Percentiles rank a stretch among this genome's conserved stretches.
Conservation (phyloP, 2,797 vertebrate species). For the Pelodytes ibericus region DNA sequence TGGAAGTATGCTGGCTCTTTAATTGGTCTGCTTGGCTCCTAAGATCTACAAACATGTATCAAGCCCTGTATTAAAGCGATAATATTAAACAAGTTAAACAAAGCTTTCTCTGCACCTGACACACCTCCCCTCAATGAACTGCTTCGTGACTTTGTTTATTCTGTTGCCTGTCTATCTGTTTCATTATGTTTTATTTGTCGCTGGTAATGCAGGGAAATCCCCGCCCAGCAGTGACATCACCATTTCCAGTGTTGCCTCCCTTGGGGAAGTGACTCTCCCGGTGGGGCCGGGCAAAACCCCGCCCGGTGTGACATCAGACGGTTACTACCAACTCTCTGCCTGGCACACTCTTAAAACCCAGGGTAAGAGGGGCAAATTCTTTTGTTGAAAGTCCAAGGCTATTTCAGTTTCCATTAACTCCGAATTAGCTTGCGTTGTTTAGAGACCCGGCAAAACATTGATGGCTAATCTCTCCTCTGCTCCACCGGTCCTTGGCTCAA, state of each 20-base stretch:
- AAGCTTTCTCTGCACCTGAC: neutral
- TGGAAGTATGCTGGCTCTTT: too few species aligned
- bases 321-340: slow-evolving; percentile 75
- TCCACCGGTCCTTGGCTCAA: neutral
- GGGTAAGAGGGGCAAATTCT: slow-evolving; percentile 78
- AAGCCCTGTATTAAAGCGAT: too few species aligned
- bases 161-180: slow-evolving; percentile 1
- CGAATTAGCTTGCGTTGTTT: neutral
- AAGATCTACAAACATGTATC: too few species aligned
- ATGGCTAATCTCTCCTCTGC: neutral
- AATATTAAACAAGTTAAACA: neutral
- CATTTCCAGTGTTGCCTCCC: slow-evolving; percentile 66
- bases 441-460: neutral
- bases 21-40: too few species aligned
- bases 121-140: neutral
- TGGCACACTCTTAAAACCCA: slow-evolving; percentile 87
- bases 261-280: slow-evolving; percentile 70
- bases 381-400: slow-evolving; percentile 7
- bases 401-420: slow-evolving; percentile 36
- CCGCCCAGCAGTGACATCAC: slow-evolving; percentile 76
- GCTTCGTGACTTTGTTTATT: neutral
- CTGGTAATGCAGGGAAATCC: slow-evolving; percentile 77
- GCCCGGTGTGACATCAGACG: slow-evolving; percentile 81
- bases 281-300: slow-evolving; percentile 76
- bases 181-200: slow-evolving; percentile 77